Evolutionary conservation across 2,888 invertebrate species (phyloP).

Genomic region (Augochlorella aurata): DNA sequence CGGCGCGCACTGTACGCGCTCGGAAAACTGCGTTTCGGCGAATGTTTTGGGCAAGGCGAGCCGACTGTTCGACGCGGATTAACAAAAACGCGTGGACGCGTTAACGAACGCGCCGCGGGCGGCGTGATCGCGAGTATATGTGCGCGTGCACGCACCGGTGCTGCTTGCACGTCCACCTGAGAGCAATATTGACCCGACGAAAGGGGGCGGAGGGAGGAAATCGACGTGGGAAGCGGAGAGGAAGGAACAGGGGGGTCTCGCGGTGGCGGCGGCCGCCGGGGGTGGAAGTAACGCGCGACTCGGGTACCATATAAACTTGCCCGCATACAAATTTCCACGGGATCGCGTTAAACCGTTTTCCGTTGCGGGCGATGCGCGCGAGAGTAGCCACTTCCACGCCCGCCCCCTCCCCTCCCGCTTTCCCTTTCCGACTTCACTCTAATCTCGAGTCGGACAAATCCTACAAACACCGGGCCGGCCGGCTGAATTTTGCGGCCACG

Average conservation of each 20-base stretch:
- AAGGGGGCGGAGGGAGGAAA: conserved; percentile 21
- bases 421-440: conserved; percentile 13
- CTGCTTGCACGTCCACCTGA: conserved; percentile 8
- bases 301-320: conserved; percentile 71
- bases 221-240: conserved; percentile 16
- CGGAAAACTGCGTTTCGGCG: too few species aligned
- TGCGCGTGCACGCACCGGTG: background rate
- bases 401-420: background rate
- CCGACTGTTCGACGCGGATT: too few species aligned
- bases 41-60: too few species aligned
- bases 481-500: conserved; percentile 16
- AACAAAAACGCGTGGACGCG: conserved; percentile 19
- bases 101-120: too few species aligned
- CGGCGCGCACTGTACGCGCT: too few species aligned
- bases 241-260: conserved; percentile 6
- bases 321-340: conserved; percentile 71
- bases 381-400: conserved; percentile 1
- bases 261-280: background rate
- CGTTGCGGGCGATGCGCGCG: conserved; percentile 10
- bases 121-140: background rate
- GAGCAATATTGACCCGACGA: conserved; percentile 43
- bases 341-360: conserved; percentile 66
- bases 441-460: conserved; percentile 28
- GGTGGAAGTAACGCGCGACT: conserved; percentile 62
- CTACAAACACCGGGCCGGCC: background rate